phyloP scores from a whole-genome alignment of 2,113 vertebrate species.

The Ariopsis seemanni region DNA sequence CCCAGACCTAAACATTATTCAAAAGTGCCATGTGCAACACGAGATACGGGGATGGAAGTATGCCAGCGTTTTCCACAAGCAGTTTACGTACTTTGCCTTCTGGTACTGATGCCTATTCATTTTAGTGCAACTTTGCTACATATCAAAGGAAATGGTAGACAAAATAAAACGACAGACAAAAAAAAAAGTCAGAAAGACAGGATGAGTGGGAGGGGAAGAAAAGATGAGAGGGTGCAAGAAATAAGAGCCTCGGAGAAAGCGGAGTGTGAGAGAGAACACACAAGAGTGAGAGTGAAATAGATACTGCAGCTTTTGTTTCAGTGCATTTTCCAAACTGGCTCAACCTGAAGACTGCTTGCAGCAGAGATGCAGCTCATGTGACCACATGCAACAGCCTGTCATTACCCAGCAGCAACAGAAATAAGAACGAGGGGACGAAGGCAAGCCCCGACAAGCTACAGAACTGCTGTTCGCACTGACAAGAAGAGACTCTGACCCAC shows the following conservation, averaged over 20 bases:
- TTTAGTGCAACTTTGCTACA: background rate
- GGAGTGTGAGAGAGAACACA: conserved; percentile 8
- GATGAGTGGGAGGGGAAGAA: conserved; percentile 22
- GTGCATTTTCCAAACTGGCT: conserved; percentile 38
- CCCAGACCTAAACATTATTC: conserved; percentile 69
- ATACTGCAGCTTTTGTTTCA: conserved; percentile 52
- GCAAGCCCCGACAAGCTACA: conserved; percentile 68
- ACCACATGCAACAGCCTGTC: conserved; percentile 47
- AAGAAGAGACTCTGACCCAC: conserved; percentile 73
- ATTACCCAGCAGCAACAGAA: conserved; percentile 37
- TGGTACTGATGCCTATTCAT: background rate
- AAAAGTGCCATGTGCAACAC: conserved; percentile 58
- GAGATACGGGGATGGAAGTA: conserved; percentile 52
- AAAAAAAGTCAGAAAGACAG: conserved; percentile 4
- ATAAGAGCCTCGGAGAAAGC: conserved; percentile 4
- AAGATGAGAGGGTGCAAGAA: conserved; percentile 13
- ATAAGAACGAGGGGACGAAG: conserved; percentile 29
- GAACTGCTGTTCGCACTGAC: conserved; percentile 59
- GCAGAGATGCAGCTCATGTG: conserved; percentile 41
- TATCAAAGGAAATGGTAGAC: background rate
- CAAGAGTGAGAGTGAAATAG: conserved; percentile 39
- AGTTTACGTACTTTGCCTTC: conserved; percentile 16
- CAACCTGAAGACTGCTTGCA: conserved; percentile 35
- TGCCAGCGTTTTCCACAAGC: conserved; percentile 47
- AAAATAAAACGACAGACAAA: background rate